These are phyloP conservation scores for Phylloscopus trochilus DNA, from an alignment of 2,113 vertebrate species.

Conservation along the genomic window DNA sequence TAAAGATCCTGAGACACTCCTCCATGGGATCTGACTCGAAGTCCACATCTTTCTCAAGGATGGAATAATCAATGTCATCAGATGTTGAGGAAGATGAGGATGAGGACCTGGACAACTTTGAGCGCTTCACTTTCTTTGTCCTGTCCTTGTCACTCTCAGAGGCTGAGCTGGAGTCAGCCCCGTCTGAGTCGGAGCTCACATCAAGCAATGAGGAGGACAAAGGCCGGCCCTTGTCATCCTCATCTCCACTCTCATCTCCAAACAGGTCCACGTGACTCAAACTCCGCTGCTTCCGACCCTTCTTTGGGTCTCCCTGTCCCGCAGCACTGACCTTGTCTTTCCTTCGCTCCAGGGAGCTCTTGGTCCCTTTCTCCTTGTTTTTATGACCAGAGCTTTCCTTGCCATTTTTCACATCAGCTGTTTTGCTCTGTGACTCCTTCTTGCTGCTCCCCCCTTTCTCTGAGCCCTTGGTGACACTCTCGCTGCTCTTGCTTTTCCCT, in stretches of 20 bases:
- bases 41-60: conserved; percentile 86
- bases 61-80: conserved; percentile 75
- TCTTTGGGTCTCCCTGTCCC: neutral
- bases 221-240: conserved; percentile 18
- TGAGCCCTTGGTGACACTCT: neutral
- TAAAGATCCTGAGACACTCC: conserved; percentile 95
- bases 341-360: neutral
- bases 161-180: neutral
- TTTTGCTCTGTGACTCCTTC: conserved; percentile 54
- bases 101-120: conserved; percentile 1
- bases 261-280: conserved; percentile 91
- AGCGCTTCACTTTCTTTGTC: conserved; percentile 38
- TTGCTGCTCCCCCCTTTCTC: conserved; percentile 40
- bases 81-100: conserved; percentile 35
- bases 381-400: conserved; percentile 51
- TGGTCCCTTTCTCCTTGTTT: conserved; percentile 58
- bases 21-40: conserved; percentile 94
- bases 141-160: conserved; percentile 27
- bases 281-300: conserved; percentile 66
- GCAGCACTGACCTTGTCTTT: conserved; percentile 44
- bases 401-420: conserved; percentile 71
- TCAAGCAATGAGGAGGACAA: conserved; percentile 56
- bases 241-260: conserved; percentile 91
- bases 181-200: conserved; percentile 42
- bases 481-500: conserved; percentile 55